Base-by-base conservation (phyloP, 2,888 invertebrate species). In the Lasioglossum vierecki region DNA sequence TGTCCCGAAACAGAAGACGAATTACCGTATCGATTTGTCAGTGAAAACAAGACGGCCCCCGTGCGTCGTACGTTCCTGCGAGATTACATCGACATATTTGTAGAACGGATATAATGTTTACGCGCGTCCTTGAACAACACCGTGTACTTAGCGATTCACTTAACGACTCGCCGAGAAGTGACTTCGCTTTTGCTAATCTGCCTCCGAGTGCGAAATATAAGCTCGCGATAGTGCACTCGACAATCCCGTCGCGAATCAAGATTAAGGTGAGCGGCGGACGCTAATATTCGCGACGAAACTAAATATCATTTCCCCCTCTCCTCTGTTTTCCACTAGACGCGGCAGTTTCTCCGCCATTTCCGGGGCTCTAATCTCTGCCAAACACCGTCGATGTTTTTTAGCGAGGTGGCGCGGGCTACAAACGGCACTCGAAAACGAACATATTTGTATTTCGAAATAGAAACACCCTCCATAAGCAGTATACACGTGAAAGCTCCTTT, bases 61-160 rank as follows among this genome's bases (percentile, higher is more conserved):
- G 18, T 11, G 35, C 30, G 49, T 9, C 26, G 72, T 22, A 49
- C 49, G 49, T 22, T 49, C 9, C 4, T 6, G 30, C 72, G 72
- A 49, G 46, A 73, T 73, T 73, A 35, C 72, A 49, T 49, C 49
- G 72, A 22, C 73, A 77, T 84, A 76, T 87, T 87, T 84, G 82
- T 78, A 79, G 87, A 87, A 87, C 88, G 83, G 78, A 75, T 76
- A 82, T 80, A 74, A 84, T 85, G 85, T 89, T 89, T 90, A 84
- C 84, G 72, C 79, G 60, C 80, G 83, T 91, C 91, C 91, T 88
- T 87, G 88, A 86, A 79, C 79, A 76, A 88, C 81, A 73, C 73
- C 78, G 84, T 87, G 91, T 90, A 86, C 90, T 91, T 91, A 90
- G 88, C 87, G 85, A 87, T 82, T 90, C 90, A 85, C 87, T 91